These are phyloP conservation scores for Hydrochoerus hydrochaeris DNA, from an alignment of 2,113 vertebrate genomes.

Conservation along the genomic window DNA sequence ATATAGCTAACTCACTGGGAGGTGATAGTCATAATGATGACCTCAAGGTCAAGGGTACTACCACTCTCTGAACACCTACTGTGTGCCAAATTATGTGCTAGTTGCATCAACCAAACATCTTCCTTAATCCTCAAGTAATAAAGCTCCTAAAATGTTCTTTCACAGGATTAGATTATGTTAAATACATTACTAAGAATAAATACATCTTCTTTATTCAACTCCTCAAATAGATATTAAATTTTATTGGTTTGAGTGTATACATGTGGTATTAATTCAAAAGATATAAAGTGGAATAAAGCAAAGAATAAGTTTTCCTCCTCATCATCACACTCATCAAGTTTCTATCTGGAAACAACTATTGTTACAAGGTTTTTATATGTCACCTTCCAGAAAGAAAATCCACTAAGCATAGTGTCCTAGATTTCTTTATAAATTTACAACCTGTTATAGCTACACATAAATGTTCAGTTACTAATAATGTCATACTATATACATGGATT, in stretches of 20 bases:
- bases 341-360: neutral
- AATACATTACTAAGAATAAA: constrained; percentile 53
- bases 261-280: constrained; percentile 56
- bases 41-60: constrained; percentile 7
- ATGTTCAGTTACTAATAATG: neutral
- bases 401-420: neutral
- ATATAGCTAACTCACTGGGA: neutral
- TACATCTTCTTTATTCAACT: constrained; percentile 57
- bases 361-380: neutral
- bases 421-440: constrained; percentile 28
- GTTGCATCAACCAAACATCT: constrained; percentile 24
- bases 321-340: neutral
- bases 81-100: constrained; percentile 30
- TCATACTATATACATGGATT: neutral
- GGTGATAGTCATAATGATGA: neutral
- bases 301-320: neutral
- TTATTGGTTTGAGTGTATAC: constrained; percentile 49
- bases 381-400: neutral
- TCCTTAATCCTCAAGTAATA: constrained; percentile 30
- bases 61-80: constrained; percentile 33
- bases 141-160: constrained; percentile 27
- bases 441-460: neutral
- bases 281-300: neutral
- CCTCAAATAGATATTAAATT: constrained; percentile 55
- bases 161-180: constrained; percentile 46